Percentiles rank a stretch among this genome's conserved stretches.
phyloP scores from a whole-genome alignment of 2,113 vertebrate species.

The Epinephelus cyanopodus region DNA sequence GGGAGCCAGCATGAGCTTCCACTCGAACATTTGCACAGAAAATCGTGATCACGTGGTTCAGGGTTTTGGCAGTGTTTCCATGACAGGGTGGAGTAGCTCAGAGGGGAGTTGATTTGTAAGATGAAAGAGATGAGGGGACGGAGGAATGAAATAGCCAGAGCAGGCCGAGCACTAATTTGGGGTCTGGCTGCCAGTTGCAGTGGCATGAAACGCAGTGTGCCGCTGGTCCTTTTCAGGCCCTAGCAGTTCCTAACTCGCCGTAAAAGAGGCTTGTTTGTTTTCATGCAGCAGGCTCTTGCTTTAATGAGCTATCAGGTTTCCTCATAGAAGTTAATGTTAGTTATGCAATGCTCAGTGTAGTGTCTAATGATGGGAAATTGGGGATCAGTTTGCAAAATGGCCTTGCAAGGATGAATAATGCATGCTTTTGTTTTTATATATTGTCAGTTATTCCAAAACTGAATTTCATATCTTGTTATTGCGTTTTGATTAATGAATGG shows the following conservation, averaged over 20 bases:
- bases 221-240: conserved; percentile 22
- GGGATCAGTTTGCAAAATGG: not conserved
- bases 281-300: conserved; percentile 31
- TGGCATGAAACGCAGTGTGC: conserved; percentile 30
- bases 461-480: not conserved
- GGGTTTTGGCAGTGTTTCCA: conserved; percentile 42
- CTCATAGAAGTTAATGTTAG: not conserved
- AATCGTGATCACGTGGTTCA: conserved; percentile 41
- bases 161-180: conserved; percentile 61
- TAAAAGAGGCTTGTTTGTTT: conserved; percentile 54
- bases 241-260: conserved; percentile 33
- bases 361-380: not conserved
- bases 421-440: conserved; percentile 23
- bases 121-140: conserved; percentile 64
- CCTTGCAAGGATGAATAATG: not conserved
- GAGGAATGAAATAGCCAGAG: conserved; percentile 32
- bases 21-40: conserved; percentile 35
- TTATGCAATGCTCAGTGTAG: not conserved
- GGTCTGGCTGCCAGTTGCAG: conserved; percentile 65
- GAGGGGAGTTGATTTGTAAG: conserved; percentile 43
- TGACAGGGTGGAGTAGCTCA: conserved; percentile 55
- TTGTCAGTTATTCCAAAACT: conserved; percentile 7
- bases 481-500: conserved; percentile 24
- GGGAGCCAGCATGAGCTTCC: conserved; percentile 19
- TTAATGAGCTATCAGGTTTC: conserved; percentile 47